Evolutionary conservation across 37 sponge, comb jelly and placozoan genomes (phyloP), one percentile per base, ranked within the genome.

Genomic region (Theonella swinhoei): DNA sequence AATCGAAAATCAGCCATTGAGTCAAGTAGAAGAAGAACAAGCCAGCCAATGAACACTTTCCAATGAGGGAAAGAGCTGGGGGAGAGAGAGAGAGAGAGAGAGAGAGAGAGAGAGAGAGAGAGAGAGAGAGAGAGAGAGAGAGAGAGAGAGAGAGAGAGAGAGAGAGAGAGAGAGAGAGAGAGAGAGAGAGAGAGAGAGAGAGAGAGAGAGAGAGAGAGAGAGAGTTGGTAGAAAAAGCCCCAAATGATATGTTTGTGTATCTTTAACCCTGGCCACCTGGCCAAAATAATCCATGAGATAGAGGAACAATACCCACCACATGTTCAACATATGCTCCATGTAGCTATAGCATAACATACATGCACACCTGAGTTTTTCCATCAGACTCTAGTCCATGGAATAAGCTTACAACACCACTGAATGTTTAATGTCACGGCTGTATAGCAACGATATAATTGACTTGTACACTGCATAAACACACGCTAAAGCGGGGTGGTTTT

Each of bases 11-110:
- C 74, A 9, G 76, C 77, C 64, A 88, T 8, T 26, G 78, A 70
- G 68, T 88, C 88, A 61, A 88, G 37, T 19, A 88, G 72, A 29
- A 88, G 63, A 7, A 88, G 20, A 5, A 58, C 64, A 39, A 76
- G 4, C 82, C 88, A 82, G 19, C 82, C 83, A 74, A 76, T 5
- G 31, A 88, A n/a, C 64, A 81, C 42, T 78, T 88, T 88, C 62
- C 78, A 70, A 39, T 82, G 78, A 0, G 81, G 58, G 63, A 58
- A 59, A 2, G 81, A 72, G 42, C 76, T 80, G 82, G 11, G 38
- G n/a, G 68, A 38, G 39, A 31, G 26, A 4, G 42, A 77, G 24
- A 54, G n/a, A 1, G 41, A 24, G 7, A 68, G 69, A 68, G 30
- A 32, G 69, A 68, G 32, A 28, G 5, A 20, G 3, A 5, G 69